Evolutionary conservation across 1,140 invertebrate species (phyloP).

Genomic region (Platorchestia sp.): DNA sequence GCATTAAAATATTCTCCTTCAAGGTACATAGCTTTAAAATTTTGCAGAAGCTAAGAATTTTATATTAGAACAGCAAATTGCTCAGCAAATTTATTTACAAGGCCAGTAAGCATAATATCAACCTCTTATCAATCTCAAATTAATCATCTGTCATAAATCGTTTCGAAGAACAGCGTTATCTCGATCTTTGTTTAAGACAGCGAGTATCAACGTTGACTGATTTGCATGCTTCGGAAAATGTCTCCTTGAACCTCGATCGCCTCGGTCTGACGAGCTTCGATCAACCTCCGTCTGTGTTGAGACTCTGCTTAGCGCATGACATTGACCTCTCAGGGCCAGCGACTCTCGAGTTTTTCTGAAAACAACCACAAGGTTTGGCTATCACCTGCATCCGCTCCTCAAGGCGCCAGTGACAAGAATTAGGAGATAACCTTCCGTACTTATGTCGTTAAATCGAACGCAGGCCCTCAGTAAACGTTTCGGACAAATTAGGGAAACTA

Average conservation of each 20-base stretch:
- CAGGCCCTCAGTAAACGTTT: neutral
- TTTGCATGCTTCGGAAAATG: neutral
- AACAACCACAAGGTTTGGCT: neutral
- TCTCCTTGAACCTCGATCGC: neutral
- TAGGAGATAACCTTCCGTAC: neutral
- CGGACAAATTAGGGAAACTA: neutral
- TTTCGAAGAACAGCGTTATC: neutral
- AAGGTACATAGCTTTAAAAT: too few relatives aligned
- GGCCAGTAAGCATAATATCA: neutral
- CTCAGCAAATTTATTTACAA: neutral
- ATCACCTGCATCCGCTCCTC: neutral
- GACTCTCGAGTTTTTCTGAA: conserved; percentile 2
- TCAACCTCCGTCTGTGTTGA: neutral
- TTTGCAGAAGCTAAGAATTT: too few relatives aligned
- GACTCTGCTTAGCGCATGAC: neutral
- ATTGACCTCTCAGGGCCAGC: conserved; percentile 6
- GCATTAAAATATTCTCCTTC: too few relatives aligned
- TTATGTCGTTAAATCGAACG: neutral
- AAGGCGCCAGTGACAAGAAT: neutral
- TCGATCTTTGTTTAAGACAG: neutral
- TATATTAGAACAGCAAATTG: too few relatives aligned
- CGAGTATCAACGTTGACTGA: neutral
- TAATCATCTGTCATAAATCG: neutral
- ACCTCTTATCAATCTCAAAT: neutral
- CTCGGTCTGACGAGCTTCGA: neutral